A percentile compares a stretch with the other conserved stretches of the same genome.
Evolutionary conservation across 2,113 vertebrate species (phyloP).

Genomic region (Dipodomys spectabilis): DNA sequence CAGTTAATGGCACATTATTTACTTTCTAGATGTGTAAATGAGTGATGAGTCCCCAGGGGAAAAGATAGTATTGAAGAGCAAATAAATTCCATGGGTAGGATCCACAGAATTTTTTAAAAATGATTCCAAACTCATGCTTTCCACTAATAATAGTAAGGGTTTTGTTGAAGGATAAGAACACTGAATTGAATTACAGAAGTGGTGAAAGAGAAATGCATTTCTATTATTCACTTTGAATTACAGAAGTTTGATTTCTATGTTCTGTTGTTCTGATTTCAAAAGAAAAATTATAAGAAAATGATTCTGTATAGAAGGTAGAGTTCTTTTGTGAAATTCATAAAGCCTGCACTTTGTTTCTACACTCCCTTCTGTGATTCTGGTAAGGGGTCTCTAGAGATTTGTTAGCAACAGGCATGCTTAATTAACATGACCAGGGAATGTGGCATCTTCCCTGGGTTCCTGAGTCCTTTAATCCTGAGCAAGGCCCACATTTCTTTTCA

Average conservation of each 20-base stretch:
- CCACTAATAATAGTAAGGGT: constrained; percentile 65
- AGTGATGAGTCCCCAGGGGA: constrained; percentile 37
- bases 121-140: constrained; percentile 67
- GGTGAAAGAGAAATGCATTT: constrained; percentile 46
- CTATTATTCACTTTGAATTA: constrained; percentile 55
- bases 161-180: constrained; percentile 63
- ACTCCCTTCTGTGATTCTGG: background rate
- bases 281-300: constrained; percentile 33
- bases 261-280: constrained; percentile 26
- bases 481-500: background rate
- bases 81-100: constrained; percentile 61
- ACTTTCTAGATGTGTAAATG: constrained; percentile 62
- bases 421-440: constrained; percentile 28
- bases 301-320: background rate
- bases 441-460: background rate
- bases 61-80: constrained; percentile 63
- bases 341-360: background rate
- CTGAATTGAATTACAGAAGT: constrained; percentile 58
- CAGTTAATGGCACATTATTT: constrained; percentile 51
- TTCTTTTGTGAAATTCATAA: background rate
- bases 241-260: constrained; percentile 34
- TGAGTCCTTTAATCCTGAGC: background rate
- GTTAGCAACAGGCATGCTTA: constrained; percentile 25
- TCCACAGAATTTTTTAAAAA: constrained; percentile 49
- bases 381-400: constrained; percentile 38